Evolutionary conservation across 2,797 vertebrate genomes (phyloP).

Genomic region (Tragelaphus eurycerus): DNA sequence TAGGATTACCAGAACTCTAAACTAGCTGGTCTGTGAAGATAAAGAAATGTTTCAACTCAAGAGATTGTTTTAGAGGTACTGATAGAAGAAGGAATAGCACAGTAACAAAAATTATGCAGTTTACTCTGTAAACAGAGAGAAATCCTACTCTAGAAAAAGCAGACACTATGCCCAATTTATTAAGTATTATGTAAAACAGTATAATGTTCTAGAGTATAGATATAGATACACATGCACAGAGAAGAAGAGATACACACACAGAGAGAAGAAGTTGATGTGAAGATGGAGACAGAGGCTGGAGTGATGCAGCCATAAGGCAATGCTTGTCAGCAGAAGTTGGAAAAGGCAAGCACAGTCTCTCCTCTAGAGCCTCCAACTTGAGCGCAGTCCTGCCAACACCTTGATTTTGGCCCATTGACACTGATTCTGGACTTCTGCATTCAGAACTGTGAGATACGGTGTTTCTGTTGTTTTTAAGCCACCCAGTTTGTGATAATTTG

Average conservation of each 20-base stretch:
- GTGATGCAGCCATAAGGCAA: background rate
- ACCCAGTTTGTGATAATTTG: background rate
- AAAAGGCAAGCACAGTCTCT: background rate
- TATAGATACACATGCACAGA: background rate
- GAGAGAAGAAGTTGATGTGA: background rate
- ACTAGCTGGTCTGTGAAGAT: background rate
- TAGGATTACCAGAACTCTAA: background rate
- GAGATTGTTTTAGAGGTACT: background rate
- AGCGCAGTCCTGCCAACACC: rapidly evolving
- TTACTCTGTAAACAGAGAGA: background rate
- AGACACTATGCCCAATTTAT: background rate
- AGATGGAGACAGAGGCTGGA: background rate
- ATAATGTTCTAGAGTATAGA: background rate
- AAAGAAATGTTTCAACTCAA: background rate
- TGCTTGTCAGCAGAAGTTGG: background rate
- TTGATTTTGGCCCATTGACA: background rate
- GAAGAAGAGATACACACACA: background rate
- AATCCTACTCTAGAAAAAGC: background rate
- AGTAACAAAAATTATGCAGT: background rate
- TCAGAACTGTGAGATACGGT: background rate
- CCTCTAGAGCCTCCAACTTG: too few relatives aligned
- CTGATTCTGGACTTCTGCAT: background rate
- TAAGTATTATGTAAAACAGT: background rate
- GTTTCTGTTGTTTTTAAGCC: background rate
- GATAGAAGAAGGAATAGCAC: background rate